A percentile compares a stretch with the other conserved stretches of the same genome.
Evolutionary conservation across 2,797 vertebrate genomes (phyloP).

Genomic region (Microchirus variegatus): DNA sequence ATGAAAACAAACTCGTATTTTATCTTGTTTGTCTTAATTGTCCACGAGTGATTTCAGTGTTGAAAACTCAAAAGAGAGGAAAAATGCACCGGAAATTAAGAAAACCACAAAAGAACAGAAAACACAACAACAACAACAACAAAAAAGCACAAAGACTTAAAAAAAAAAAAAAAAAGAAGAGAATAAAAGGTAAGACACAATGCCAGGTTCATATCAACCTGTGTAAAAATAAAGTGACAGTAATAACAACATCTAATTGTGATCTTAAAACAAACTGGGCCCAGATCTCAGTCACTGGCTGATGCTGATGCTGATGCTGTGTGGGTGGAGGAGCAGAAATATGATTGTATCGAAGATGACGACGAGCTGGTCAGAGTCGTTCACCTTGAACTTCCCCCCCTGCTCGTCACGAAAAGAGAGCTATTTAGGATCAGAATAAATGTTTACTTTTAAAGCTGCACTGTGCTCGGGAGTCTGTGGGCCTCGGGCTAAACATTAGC

Average conservation of each 20-base stretch:
- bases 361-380: conserved; percentile 2
- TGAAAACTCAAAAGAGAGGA: too few relatives aligned
- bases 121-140: not conserved
- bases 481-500: conserved; percentile 46
- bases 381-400: conserved; percentile 7
- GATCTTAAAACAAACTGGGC: not conserved
- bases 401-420: conserved; percentile 3
- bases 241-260: not conserved
- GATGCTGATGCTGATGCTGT: conserved; percentile 3
- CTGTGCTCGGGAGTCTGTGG: conserved; percentile 26
- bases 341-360: conserved; percentile 3
- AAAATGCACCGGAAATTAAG: too few relatives aligned
- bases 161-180: not conserved
- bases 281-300: not conserved
- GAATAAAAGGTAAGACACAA: not conserved
- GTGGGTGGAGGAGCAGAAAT: conserved; percentile 10
- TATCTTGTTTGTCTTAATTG: too few relatives aligned
- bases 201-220: not conserved
- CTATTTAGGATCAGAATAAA: conserved; percentile 53
- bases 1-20: too few relatives aligned
- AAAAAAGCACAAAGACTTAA: not conserved
- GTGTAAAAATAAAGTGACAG: too few relatives aligned
- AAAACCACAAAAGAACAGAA: not conserved
- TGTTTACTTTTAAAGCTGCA: conserved; percentile 41
- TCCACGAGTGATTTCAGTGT: too few relatives aligned